Evolutionary conservation across 53 echinoderm and acorn worm genomes (phyloP).

Genomic region (Temnopleurus reevesii): DNA sequence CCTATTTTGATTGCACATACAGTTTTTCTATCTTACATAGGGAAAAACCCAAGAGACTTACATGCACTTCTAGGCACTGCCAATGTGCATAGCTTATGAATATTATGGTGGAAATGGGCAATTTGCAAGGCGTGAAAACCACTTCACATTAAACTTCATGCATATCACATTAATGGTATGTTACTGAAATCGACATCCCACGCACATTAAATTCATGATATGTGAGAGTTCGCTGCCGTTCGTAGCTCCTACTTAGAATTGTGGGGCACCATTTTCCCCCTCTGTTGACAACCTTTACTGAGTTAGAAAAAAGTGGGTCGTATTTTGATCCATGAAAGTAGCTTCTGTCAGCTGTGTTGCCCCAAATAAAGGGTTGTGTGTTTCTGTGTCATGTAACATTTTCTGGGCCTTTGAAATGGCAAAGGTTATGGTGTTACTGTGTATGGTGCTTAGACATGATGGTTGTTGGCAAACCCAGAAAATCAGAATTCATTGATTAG

Average conservation of each 20-base stretch:
- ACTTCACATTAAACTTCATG: conserved; percentile 4
- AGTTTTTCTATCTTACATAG: too few species aligned
- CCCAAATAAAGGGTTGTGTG: neutral
- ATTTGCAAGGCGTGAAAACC: neutral
- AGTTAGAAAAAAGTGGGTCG: neutral
- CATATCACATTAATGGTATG: conserved; percentile 25
- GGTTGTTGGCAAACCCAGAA: too few species aligned
- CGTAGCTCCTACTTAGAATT: neutral
- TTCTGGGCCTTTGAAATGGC: too few species aligned
- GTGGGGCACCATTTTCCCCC: conserved; percentile 20
- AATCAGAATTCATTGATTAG: too few species aligned
- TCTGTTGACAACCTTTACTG: neutral
- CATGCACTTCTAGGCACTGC: neutral
- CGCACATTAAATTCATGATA: conserved; percentile 27
- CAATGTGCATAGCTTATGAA: neutral
- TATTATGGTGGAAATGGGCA: neutral
- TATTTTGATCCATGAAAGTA: conserved; percentile 6
- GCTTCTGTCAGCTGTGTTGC: neutral
- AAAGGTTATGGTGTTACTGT: too few species aligned
- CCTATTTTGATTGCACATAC: too few species aligned
- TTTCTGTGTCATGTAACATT: neutral
- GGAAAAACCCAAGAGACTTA: too few species aligned
- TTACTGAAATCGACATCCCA: too few species aligned
- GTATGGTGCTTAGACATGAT: too few species aligned
- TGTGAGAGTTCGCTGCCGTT: neutral